Base-by-base conservation (phyloP, 2,797 vertebrate species). In the Hephaestus fuliginosus region DNA sequence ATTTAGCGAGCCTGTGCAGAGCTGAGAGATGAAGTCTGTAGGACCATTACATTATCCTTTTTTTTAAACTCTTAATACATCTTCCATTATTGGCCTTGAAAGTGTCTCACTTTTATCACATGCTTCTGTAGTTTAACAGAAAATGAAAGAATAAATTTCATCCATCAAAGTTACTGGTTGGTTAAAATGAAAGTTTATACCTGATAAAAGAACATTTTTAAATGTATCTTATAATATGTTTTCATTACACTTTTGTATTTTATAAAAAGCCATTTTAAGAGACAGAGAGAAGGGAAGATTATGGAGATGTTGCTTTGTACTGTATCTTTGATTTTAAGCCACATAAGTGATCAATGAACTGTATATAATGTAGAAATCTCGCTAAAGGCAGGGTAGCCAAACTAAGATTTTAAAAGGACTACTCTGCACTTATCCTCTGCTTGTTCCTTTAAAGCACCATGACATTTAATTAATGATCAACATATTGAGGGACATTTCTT, bases 401-500 rank as follows among this genome's bases (percentile, higher is more conserved):
- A 4, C 18, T 1, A 4, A 11, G 28, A 28, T 28, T 58, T 71
- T 60, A 48, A 55, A 33, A 49, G 7, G 7, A 49, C 44, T 11
- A 22, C 15, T 53, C 57, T 17, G 44, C n/a, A 61, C 33, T 28
- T 43, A 12, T 7, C 4, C 15, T 9, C 1, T 33, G 30, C 30
- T 33, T 33, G 30, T 33, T 13, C 28, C 20, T 14, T 28, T 30
- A n/a, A 44, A 58, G 28, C 9, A 46, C 41, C 41, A 28, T 56
- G 18, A 51, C 33, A 28, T 49, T 36, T 30, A 61, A 55, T 80
- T 65, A 72, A 48, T 33, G 49, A 56, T 60, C 56, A 5, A 51
- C 58, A 58, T 12, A 6, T n/a, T 53, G 44, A 53, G 10, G 17
- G 57, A 63, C 28, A n/a, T 39, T 75, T 56, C 5, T 25, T 51